phyloP scores from a whole-genome alignment of 2,113 vertebrate genomes.

The Thomomys bottae region DNA sequence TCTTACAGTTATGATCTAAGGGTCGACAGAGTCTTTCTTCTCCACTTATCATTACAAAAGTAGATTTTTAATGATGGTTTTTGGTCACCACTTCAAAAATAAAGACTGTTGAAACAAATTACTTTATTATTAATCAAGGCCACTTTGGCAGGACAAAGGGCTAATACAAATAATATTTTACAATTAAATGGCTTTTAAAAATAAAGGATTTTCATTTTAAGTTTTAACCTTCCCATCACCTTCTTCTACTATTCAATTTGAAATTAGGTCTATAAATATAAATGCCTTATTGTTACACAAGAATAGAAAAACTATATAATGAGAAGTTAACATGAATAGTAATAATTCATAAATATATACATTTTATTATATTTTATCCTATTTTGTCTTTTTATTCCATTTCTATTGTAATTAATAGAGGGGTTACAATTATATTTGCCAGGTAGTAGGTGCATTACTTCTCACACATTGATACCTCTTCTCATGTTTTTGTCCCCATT shows the following conservation, averaged over 20 bases:
- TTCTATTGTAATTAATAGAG: too few species aligned
- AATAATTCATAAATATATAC: not conserved
- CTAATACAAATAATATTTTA: not conserved
- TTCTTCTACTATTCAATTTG: not conserved
- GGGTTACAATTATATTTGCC: too few species aligned
- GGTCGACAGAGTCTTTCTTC: not conserved
- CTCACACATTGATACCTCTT: too few species aligned
- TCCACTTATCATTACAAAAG: not conserved
- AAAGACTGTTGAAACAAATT: not conserved
- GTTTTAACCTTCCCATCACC: not conserved
- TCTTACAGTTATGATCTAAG: not conserved
- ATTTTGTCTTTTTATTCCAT: too few species aligned
- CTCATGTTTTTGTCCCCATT: too few species aligned
- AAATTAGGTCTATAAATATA: not conserved
- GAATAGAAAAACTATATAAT: not conserved
- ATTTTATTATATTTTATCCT: not conserved
- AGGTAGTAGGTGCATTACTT: too few species aligned
- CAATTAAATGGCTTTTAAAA: not conserved
- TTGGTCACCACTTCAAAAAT: not conserved
- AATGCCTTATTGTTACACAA: not conserved
- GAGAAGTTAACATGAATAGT: not conserved
- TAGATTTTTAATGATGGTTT: not conserved
- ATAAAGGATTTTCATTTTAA: not conserved
- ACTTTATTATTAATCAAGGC: not conserved
- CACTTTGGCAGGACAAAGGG: not conserved